A percentile compares a stretch with the other conserved stretches of the same genome.
Evolutionary conservation across 2,797 vertebrate genomes (phyloP).

Genomic region (Limosa lapponica): DNA sequence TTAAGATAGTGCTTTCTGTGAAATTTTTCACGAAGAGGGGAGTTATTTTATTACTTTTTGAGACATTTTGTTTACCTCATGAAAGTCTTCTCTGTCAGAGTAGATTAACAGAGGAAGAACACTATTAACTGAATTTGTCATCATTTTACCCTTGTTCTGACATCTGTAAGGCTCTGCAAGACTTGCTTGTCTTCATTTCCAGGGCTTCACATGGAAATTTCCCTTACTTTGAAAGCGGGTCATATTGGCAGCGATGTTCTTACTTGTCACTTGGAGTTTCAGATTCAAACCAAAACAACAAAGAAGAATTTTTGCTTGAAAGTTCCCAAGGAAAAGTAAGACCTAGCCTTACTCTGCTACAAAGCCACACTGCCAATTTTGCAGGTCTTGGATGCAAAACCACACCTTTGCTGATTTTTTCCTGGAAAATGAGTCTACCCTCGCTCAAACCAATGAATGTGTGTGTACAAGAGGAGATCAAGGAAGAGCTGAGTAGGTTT

Average conservation of each 20-base stretch:
- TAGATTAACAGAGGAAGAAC: not conserved
- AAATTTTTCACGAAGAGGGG: not conserved
- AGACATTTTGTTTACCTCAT: not conserved
- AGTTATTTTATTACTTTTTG: not conserved
- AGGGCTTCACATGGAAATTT: not conserved
- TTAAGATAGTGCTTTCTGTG: not conserved
- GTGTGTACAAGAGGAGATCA: not conserved
- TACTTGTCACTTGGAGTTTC: conserved; percentile 5
- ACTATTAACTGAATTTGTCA: not conserved
- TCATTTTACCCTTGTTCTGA: not conserved
- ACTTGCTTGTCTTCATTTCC: not conserved
- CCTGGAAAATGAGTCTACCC: not conserved
- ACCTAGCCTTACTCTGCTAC: not conserved
- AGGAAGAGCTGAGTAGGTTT: not conserved
- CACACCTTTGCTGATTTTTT: not conserved
- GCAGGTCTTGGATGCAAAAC: not conserved
- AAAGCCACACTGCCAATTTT: not conserved
- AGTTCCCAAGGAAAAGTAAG: not conserved
- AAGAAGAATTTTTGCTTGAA: not conserved
- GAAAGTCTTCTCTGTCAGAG: not conserved
- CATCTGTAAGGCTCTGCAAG: not conserved
- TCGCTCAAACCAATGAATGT: not conserved
- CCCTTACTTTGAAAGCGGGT: not conserved
- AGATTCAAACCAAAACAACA: not conserved
- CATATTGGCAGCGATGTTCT: not conserved